These are phyloP conservation scores for Bembecia ichneumoniformis DNA, from an alignment of 2,888 invertebrate species.

Conservation along the genomic window DNA sequence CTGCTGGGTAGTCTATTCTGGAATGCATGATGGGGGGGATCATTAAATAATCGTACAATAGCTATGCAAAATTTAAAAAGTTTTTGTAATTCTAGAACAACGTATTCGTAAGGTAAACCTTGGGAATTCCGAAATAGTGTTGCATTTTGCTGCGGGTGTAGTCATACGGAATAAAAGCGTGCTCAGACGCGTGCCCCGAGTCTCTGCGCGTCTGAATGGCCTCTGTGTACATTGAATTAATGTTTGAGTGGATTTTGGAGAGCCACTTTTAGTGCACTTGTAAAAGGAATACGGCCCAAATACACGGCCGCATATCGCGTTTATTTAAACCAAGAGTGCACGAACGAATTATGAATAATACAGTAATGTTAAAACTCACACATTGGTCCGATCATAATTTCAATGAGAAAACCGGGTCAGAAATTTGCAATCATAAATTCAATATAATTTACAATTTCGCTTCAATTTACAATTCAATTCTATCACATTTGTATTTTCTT, in stretches of 20 bases:
- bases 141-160: not conserved
- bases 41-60: too few species aligned
- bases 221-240: slow-evolving; percentile 25
- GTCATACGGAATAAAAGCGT: not conserved
- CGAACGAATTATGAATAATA: not conserved
- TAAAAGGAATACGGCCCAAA: not conserved
- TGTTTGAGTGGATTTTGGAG: slow-evolving; percentile 24
- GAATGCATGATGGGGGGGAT: too few species aligned
- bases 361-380: too few species aligned
- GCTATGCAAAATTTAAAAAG: too few species aligned
- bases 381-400: too few species aligned
- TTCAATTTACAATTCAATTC: too few species aligned
- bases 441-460: too few species aligned
- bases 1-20: too few species aligned
- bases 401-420: too few species aligned
- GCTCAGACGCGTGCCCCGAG: slow-evolving; percentile 4
- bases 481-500: too few species aligned
- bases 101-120: not conserved
- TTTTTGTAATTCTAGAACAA: too few species aligned
- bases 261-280: slow-evolving; percentile 2
- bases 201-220: slow-evolving; percentile 17
- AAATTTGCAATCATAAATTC: too few species aligned
- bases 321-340: not conserved
- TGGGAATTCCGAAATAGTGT: not conserved
- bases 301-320: not conserved